These are phyloP conservation scores for Sterrhoptilus dennistouni DNA, from an alignment of 2,113 vertebrate species.

Conservation along the genomic window DNA sequence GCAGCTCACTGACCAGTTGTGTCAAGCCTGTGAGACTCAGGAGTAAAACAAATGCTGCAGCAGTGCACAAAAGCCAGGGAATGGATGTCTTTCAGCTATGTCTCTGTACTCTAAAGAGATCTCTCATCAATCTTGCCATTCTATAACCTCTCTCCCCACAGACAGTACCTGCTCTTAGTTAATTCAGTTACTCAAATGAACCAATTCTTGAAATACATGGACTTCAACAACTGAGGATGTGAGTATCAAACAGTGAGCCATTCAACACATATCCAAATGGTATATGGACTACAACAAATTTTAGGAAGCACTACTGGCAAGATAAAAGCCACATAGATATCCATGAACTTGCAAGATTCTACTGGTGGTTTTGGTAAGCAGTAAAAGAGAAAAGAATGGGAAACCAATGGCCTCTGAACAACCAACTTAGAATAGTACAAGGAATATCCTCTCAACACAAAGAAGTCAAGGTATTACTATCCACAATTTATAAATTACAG, in stretches of 20 bases:
- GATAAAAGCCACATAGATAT: neutral
- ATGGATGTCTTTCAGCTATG: neutral
- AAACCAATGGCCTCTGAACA: neutral
- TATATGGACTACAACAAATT: neutral
- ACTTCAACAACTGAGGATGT: neutral
- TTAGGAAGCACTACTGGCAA: neutral
- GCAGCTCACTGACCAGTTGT: neutral
- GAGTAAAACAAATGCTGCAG: neutral
- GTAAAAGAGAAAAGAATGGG: neutral
- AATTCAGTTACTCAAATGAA: neutral
- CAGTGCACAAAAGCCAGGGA: neutral
- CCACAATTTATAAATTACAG: neutral
- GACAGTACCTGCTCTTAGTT: neutral
- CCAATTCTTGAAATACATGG: neutral
- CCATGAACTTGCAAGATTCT: neutral
- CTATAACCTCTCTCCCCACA: neutral
- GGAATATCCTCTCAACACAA: neutral
- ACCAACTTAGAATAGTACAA: neutral
- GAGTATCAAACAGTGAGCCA: neutral
- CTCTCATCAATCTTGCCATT: neutral
- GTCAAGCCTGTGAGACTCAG: neutral
- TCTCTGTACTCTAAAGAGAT: neutral
- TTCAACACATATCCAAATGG: neutral
- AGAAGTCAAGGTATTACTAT: neutral
- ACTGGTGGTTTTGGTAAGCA: neutral